Evolutionary conservation across 1,140 invertebrate species (phyloP).

Genomic region (Asobara japonica): DNA sequence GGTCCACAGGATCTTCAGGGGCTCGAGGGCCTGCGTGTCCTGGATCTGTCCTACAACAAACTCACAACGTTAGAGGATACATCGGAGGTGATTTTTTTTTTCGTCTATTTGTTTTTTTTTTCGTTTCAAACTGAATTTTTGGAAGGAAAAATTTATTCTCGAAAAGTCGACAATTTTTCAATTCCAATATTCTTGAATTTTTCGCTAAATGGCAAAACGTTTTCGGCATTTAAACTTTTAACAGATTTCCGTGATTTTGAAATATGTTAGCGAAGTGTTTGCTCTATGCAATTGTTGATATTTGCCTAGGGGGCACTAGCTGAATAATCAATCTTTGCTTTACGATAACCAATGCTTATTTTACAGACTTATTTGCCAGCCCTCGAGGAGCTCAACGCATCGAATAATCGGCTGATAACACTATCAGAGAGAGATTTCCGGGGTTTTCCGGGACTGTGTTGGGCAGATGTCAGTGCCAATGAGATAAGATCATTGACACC

Average conservation of each 20-base stretch:
- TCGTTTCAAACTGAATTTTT: neutral
- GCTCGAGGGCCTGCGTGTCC: slow-evolving; percentile 73
- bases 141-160: slow-evolving; percentile 1
- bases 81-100: slow-evolving; percentile 72
- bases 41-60: slow-evolving; percentile 82
- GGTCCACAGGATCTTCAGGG: slow-evolving; percentile 79
- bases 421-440: slow-evolving; percentile 81
- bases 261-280: too few species aligned
- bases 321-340: too few species aligned
- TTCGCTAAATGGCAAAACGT: too few species aligned
- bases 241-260: too few species aligned
- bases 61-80: slow-evolving; percentile 80
- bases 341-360: too few species aligned
- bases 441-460: slow-evolving; percentile 79
- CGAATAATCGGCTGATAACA: slow-evolving; percentile 76
- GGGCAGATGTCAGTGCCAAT: slow-evolving; percentile 81
- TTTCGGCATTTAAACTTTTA: too few species aligned
- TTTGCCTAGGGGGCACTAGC: neutral
- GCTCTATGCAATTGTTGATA: too few species aligned
- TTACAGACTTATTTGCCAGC: slow-evolving; percentile 79
- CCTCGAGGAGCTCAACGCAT: slow-evolving; percentile 78
- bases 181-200: too few species aligned
- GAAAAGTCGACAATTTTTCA: slow-evolving; percentile 29
- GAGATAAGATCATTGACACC: slow-evolving; percentile 75
- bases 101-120: neutral